Evolutionary conservation across 2,888 invertebrate genomes (phyloP), one percentile per base, ranked within the genome.

Genomic region (Theretra japonica): DNA sequence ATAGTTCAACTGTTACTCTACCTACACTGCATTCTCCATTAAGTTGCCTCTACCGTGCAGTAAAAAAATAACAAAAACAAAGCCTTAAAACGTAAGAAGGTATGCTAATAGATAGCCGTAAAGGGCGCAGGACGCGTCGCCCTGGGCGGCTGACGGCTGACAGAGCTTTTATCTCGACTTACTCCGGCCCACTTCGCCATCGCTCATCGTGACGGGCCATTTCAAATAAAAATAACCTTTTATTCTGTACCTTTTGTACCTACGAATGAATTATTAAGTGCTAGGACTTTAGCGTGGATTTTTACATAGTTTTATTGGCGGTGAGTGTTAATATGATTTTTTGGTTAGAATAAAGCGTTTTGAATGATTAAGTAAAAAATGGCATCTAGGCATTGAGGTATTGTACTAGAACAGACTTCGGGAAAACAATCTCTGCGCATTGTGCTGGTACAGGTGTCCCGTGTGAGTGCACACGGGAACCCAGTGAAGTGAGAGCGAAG

Each of bases 111-210:
- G 74, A 74, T 71, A 71, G 69, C 53, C 62, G 73, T 70, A 72
- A 73, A 76, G 71, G 73, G 70, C 72, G 70, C 73, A 75, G 71
- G 73, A 71, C 73, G 70, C 73, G 75, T 65, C 70, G 74, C 56
- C 73, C 62, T 73, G 74, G 75, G 75, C 74, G 57, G 4, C 28
- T 53, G 71, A 70, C 70, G 68, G 71, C 76, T 74, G 79, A 76
- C 77, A 76, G 48, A 75, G 73, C 78, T 78, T 79, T 78, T 78
- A 79, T 77, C 77, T 77, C 70, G 62, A 72, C 73, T 73, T 72
- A 72, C 56, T 69, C 57, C 69, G 53, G 70, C 41, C 41, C 41
- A 41, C 41, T 41, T 41, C 41, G 41, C 72, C 56, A 58, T 70
- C 76, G 71, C 72, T 72, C 72, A 75, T 68, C 62, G 72, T 72